Percentiles rank a stretch among this genome's conserved stretches.
These are phyloP conservation scores for Lydus trimaculatus DNA, from an alignment of 2,888 invertebrate species.

Conservation along the genomic window DNA sequence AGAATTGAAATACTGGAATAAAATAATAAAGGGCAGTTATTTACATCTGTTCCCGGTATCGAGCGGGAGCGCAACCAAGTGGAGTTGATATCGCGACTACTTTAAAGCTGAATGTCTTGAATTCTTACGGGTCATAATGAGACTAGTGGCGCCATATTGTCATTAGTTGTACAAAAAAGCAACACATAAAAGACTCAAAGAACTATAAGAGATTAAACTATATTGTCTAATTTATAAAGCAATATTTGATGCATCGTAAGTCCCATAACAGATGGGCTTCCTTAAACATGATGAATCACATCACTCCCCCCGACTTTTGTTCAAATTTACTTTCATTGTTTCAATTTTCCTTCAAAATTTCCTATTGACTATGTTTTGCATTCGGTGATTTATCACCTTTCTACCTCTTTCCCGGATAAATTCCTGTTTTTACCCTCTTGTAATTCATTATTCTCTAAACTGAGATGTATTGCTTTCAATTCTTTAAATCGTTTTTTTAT, in stretches of 20 bases:
- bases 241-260: constrained; percentile 42
- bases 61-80: constrained; percentile 31
- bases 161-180: constrained; percentile 33
- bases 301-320: constrained; percentile 37
- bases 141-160: constrained; percentile 40
- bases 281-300: constrained; percentile 44
- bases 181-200: constrained; percentile 34
- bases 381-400: constrained; percentile 34
- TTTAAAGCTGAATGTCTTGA: constrained; percentile 38
- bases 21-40: constrained; percentile 38
- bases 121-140: constrained; percentile 36
- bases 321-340: constrained; percentile 38
- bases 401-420: constrained; percentile 27
- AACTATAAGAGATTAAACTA: constrained; percentile 28
- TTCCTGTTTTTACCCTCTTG: constrained; percentile 18
- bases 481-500: constrained; percentile 16
- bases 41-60: constrained; percentile 38
- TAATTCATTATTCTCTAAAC: constrained; percentile 34
- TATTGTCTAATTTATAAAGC: constrained; percentile 40
- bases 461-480: constrained; percentile 27
- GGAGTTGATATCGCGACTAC: constrained; percentile 37
- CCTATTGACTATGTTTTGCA: constrained; percentile 26
- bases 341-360: constrained; percentile 26
- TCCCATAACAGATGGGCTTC: constrained; percentile 38
- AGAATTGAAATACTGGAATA: constrained; percentile 37